These are phyloP conservation scores for Hirtodrosophila alboralis DNA, from an alignment of 2,888 invertebrate species.

Conservation along the genomic window DNA sequence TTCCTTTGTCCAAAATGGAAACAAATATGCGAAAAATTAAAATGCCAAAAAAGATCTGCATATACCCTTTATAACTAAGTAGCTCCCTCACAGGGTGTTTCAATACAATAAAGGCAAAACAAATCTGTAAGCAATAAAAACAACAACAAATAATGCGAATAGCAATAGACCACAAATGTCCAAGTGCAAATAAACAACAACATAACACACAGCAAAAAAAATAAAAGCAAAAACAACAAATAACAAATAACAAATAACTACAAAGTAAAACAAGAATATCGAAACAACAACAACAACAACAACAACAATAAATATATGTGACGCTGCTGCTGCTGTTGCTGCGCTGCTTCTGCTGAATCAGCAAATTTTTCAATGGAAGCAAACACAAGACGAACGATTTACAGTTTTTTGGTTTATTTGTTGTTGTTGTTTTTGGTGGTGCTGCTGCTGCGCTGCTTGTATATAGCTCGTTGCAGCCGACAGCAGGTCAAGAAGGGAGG, in stretches of 20 bases:
- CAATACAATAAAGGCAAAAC: slow-evolving; percentile 10
- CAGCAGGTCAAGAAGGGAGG: slow-evolving; percentile 46
- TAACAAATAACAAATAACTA: slow-evolving; percentile 17
- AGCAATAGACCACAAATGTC: slow-evolving; percentile 42
- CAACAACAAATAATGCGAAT: slow-evolving; percentile 9
- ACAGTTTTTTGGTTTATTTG: slow-evolving; percentile 54
- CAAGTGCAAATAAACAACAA: slow-evolving; percentile 57
- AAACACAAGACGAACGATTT: slow-evolving; percentile 50
- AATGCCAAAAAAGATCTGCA: too few relatives aligned
- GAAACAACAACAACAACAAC: too few relatives aligned
- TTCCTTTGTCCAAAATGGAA: too few relatives aligned
- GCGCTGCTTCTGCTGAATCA: slow-evolving; percentile 53
- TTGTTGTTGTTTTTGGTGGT: slow-evolving; percentile 12
- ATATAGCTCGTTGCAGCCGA: slow-evolving; percentile 32
- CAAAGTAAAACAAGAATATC: slow-evolving; percentile 46
- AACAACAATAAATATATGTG: slow-evolving; percentile 46
- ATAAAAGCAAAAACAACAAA: slow-evolving; percentile 19
- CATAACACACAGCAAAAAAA: too few relatives aligned
- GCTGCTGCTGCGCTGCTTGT: slow-evolving; percentile 6
- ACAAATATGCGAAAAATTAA: too few relatives aligned
- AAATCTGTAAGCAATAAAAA: slow-evolving; percentile 26
- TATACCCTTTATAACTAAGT: not conserved
- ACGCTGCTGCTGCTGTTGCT: slow-evolving; percentile 20
- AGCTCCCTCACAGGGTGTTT: slow-evolving; percentile 14
- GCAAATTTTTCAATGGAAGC: slow-evolving; percentile 65